A percentile compares a stretch with the other conserved stretches of the same genome.
Evolutionary conservation across 2,113 vertebrate species (phyloP).

Genomic region (Cygnus buccinator): DNA sequence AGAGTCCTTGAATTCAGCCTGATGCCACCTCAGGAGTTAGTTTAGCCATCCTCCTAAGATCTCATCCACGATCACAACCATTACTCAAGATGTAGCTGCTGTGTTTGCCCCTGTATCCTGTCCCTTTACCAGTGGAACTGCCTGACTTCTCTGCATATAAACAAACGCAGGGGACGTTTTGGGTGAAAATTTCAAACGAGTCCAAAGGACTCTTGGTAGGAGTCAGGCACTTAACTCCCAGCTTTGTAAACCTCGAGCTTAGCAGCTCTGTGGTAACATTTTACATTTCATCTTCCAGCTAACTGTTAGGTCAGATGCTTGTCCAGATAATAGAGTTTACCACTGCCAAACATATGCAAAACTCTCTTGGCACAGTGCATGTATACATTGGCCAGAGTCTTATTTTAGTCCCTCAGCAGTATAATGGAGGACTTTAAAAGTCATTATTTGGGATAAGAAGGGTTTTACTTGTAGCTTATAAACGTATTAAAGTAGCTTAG

Average conservation of each 20-base stretch:
- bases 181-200: neutral
- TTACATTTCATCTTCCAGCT: neutral
- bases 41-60: neutral
- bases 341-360: neutral
- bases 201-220: neutral
- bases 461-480: constrained; percentile 37
- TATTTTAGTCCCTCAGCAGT: constrained; percentile 8
- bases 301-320: neutral
- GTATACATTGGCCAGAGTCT: constrained; percentile 42
- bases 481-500: constrained; percentile 45
- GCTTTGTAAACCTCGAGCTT: neutral
- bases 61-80: neutral
- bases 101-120: neutral
- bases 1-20: neutral
- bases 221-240: neutral
- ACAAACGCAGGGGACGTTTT: neutral
- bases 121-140: neutral
- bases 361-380: neutral
- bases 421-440: constrained; percentile 26
- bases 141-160: neutral
- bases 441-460: constrained; percentile 43
- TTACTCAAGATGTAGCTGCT: neutral
- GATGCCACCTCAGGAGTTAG: neutral
- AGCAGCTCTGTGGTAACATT: neutral
- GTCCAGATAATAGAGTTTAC: neutral